Conservation (phyloP, 2,797 vertebrate genomes). For the Sebastes cheni region DNA sequence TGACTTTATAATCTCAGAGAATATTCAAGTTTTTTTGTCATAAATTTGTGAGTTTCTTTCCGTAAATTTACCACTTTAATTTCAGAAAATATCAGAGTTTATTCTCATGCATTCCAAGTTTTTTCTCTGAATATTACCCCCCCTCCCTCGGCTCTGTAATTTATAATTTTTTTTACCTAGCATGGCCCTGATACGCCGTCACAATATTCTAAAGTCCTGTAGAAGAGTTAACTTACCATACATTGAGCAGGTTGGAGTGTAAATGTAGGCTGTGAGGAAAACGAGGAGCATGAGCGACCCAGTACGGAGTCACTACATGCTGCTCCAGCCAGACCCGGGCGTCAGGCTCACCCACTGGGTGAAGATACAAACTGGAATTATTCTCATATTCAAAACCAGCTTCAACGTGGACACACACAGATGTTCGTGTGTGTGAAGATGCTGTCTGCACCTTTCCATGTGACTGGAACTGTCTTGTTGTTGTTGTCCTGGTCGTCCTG, state of each 20-base stretch:
- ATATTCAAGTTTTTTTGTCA: too few relatives aligned
- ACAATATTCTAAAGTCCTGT: neutral
- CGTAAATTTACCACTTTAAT: too few relatives aligned
- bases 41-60: too few relatives aligned
- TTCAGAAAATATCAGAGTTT: too few relatives aligned
- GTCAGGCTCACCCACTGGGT: slow-evolving; percentile 87
- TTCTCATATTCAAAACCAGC: neutral
- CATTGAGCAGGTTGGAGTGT: slow-evolving; percentile 93
- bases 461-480: slow-evolving; percentile 83
- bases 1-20: too few relatives aligned
- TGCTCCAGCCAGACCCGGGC: slow-evolving; percentile 92
- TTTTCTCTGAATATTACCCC: too few relatives aligned
- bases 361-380: slow-evolving; percentile 1
- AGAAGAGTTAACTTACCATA: slow-evolving; percentile 85
- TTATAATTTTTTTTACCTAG: too few relatives aligned
- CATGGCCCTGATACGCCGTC: neutral
- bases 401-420: neutral
- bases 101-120: too few relatives aligned
- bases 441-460: slow-evolving; percentile 86
- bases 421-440: neutral
- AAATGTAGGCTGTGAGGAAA: slow-evolving; percentile 94
- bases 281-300: slow-evolving; percentile 86
- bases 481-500: slow-evolving; percentile 89
- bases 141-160: too few relatives aligned
- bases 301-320: slow-evolving; percentile 92